phyloP scores from a whole-genome alignment of 2,797 vertebrate genomes.

The Aphelocoma californica region DNA sequence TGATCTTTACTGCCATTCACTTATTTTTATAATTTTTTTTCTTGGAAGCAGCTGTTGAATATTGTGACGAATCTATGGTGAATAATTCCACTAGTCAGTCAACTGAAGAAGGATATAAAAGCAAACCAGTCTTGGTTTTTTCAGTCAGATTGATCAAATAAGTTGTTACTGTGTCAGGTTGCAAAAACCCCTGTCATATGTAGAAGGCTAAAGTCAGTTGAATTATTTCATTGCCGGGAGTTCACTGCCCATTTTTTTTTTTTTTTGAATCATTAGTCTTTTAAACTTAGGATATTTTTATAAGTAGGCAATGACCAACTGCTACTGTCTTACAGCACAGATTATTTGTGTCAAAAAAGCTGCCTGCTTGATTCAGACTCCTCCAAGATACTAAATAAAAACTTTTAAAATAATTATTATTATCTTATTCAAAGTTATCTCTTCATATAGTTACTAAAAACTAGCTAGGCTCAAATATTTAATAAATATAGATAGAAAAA shows the following conservation, averaged over 20 bases:
- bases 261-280: not conserved
- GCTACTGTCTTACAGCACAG: not conserved
- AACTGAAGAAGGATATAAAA: not conserved
- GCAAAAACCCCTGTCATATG: not conserved
- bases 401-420: not conserved
- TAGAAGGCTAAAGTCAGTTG: not conserved
- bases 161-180: not conserved
- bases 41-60: not conserved
- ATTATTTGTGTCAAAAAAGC: not conserved
- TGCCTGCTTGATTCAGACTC: not conserved
- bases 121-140: not conserved
- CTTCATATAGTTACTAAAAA: not conserved
- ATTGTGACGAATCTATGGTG: not conserved
- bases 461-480: not conserved
- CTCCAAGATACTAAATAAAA: not conserved
- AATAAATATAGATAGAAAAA: not conserved
- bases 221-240: not conserved
- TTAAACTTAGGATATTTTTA: not conserved
- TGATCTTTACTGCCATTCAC: not conserved
- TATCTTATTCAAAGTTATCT: not conserved
- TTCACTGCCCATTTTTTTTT: rapidly evolving
- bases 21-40: not conserved
- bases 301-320: not conserved
- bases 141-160: not conserved
- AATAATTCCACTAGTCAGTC: not conserved